Evolutionary conservation across 2,797 vertebrate genomes (phyloP), one percentile per base, ranked within the genome.

Genomic region (Coranthus polyacanthus): DNA sequence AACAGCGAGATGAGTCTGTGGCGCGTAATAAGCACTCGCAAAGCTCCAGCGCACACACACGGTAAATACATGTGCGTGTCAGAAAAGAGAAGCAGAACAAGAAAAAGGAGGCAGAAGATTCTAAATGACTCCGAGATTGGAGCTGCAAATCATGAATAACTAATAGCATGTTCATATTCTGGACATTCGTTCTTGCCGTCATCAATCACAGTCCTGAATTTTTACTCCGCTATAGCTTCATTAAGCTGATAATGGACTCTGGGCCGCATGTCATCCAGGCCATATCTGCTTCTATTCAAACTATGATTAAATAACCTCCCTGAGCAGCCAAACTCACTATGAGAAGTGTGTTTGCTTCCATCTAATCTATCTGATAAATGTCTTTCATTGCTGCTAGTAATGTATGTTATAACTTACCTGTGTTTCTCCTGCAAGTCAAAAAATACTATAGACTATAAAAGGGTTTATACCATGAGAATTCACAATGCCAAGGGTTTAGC

Each of bases 171-270:
- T 68, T 82, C 58, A 9, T 43, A 42, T 56, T 63, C 68, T 37
- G 68, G 34, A 62, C 57, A 52, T 47, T 71, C 6, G 0, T 52
- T 64, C 67, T 36, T 1, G 2, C 52, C 20, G 50, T 85, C 78
- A 89, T 92, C 68, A 65, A 75, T 89, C 82, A 84, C 0, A 0
- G 15, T 3, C 18, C 38, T 43, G 73, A 71, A 69, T 52, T 56
- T 54, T 45, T 12, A 36, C 71, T 63, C 61, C 0, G 5, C 32
- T 45, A 36, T 5, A 34, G 72, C 81, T 80, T 83, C 79, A 82
- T 89, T 84, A 85, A 32, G 60, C n/a, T 71, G 62, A 89, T 86
- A 81, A 90, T 85, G 45, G 66, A 80, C 47, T 83, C 52, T 44
- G 50, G 38, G 73, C 82, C 75, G 52, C 57, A 52, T 52, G 74